Percentiles rank a stretch among this genome's conserved stretches.
phyloP scores from a whole-genome alignment of 2,888 invertebrate species.

The Elaeidobius kamerunicus region DNA sequence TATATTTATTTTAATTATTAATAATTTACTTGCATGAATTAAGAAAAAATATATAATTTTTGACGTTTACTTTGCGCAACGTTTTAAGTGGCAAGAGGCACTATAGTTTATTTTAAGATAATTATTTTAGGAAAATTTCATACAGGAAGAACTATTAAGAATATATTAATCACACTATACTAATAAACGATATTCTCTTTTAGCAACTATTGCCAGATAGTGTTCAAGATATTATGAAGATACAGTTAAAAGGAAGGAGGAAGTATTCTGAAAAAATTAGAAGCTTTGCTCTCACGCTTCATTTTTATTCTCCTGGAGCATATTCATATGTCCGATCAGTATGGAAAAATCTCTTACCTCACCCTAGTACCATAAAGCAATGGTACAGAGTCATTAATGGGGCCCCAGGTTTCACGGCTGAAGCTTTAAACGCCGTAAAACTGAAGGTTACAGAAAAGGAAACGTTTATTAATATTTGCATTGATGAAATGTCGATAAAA shows the following conservation, averaged over 20 bases:
- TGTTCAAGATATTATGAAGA: background rate
- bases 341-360: slow-evolving; percentile 2
- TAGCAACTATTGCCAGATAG: background rate
- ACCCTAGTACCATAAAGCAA: background rate
- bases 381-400: slow-evolving; percentile 1
- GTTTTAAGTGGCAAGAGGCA: too few species aligned
- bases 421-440: background rate
- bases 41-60: too few species aligned
- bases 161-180: too few species aligned
- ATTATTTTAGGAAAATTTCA: too few species aligned
- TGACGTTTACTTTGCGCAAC: too few species aligned
- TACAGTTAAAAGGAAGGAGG: background rate
- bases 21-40: too few species aligned
- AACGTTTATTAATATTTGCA: background rate
- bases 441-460: background rate
- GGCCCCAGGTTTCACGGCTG: background rate
- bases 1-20: too few species aligned
- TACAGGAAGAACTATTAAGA: too few species aligned
- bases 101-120: too few species aligned
- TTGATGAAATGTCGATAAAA: too few species aligned
- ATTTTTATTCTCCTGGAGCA: background rate
- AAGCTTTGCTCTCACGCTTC: slow-evolving; percentile 1
- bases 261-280: background rate
- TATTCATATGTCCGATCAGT: background rate
- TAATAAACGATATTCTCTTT: too few species aligned